phyloP scores from a whole-genome alignment of 2,113 vertebrate species.

The Columba janthina region DNA sequence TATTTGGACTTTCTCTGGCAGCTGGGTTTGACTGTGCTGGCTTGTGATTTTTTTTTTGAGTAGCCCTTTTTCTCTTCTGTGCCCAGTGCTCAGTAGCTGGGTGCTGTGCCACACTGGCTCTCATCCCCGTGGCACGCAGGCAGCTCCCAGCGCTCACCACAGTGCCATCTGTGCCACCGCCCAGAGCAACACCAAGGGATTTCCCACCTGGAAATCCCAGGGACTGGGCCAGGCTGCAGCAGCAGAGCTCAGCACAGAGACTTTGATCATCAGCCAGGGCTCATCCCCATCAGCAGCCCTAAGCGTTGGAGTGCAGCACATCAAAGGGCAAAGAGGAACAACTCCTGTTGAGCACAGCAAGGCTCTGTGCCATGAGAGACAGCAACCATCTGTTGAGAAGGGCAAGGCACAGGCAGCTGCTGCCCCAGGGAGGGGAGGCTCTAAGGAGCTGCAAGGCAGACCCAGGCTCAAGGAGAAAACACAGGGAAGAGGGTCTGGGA shows the following conservation, averaged over 20 bases:
- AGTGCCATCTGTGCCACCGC: not conserved
- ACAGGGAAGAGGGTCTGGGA: not conserved
- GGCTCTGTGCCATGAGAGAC: not conserved
- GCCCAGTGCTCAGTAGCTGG: not conserved
- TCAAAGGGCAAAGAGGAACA: conserved; percentile 12
- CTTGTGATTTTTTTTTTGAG: not conserved
- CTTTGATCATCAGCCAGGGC: not conserved
- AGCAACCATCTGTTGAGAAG: not conserved
- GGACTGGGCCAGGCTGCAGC: not conserved
- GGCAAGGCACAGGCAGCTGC: not conserved
- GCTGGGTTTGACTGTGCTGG: not conserved
- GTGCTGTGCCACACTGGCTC: not conserved
- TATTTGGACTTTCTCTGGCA: not conserved
- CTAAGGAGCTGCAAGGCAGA: fast-evolving
- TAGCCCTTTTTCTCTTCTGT: not conserved
- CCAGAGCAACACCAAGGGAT: not conserved
- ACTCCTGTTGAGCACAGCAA: conserved; percentile 37
- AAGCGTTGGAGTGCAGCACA: not conserved
- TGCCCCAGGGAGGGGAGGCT: not conserved
- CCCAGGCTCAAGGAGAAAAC: not conserved
- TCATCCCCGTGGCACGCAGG: not conserved
- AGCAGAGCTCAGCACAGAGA: not conserved
- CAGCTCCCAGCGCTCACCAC: not conserved
- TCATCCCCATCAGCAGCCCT: not conserved
- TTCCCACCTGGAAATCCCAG: not conserved